phyloP scores from a whole-genome alignment of 2,113 vertebrate species.

The Phyllopteryx taeniolatus region DNA sequence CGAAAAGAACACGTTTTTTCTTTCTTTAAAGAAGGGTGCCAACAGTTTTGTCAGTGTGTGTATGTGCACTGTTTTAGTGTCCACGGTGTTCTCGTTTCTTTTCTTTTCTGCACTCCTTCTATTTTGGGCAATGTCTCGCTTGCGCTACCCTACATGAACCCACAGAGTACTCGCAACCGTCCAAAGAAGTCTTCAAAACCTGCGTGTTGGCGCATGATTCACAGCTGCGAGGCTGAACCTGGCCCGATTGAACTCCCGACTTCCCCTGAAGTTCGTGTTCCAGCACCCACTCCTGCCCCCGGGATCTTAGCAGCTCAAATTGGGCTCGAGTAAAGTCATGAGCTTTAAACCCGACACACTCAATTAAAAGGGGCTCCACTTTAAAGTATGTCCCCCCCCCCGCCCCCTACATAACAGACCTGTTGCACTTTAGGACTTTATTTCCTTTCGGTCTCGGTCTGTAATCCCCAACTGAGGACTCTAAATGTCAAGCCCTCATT shows the following conservation, averaged over 20 bases:
- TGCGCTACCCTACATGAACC: constrained; percentile 20
- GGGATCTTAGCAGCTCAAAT: constrained; percentile 1
- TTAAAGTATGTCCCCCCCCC: background rate
- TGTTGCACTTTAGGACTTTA: constrained; percentile 18
- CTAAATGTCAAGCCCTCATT: constrained; percentile 22
- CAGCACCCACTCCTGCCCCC: constrained; percentile 13
- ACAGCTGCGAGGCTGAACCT: constrained; percentile 5
- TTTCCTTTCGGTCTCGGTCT: constrained; percentile 14
- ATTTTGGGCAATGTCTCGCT: constrained; percentile 44
- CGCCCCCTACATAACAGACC: constrained; percentile 3
- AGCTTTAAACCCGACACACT: constrained; percentile 15
- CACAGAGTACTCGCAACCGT: constrained; percentile 31
- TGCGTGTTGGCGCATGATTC: constrained; percentile 16
- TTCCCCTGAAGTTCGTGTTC: constrained; percentile 22
- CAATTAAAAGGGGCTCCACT: constrained; percentile 29
- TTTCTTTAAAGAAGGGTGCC: background rate
- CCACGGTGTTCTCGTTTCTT: background rate
- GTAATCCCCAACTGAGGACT: constrained; percentile 21
- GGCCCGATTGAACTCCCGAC: background rate
- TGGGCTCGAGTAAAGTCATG: constrained; percentile 5
- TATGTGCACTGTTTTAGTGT: background rate
- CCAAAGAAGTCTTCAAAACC: constrained; percentile 19
- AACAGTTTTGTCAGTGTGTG: background rate
- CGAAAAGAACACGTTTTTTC: no score
- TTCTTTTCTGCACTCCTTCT: constrained; percentile 6